phyloP scores from a whole-genome alignment of 2,797 vertebrate genomes.

The Anomalospiza imberbis region DNA sequence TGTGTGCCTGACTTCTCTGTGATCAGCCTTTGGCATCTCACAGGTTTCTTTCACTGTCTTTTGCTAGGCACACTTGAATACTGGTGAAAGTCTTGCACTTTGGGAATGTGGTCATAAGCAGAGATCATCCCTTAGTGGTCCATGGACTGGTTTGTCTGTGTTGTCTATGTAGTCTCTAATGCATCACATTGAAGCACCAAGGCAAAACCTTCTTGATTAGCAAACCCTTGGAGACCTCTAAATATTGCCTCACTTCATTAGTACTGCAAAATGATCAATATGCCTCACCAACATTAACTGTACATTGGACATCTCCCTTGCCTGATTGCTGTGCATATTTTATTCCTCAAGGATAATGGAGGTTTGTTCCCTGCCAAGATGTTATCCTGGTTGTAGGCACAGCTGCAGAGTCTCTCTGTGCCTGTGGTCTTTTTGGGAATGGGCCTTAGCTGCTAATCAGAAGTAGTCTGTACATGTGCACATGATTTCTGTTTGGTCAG shows the following conservation, averaged over 20 bases:
- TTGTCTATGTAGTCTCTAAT: not conserved
- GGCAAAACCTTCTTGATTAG: conserved; percentile 11
- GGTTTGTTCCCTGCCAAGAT: not conserved
- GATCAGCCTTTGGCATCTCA: not conserved
- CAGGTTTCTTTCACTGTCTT: not conserved
- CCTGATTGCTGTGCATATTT: conserved; percentile 41
- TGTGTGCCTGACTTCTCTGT: not conserved
- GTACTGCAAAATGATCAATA: conserved; percentile 62
- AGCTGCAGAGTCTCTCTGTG: not conserved
- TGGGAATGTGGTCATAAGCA: not conserved
- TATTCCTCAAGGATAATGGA: conserved; percentile 17
- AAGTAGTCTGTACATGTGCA: not conserved
- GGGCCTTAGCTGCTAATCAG: not conserved
- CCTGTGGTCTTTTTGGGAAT: not conserved
- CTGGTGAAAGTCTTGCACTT: not conserved
- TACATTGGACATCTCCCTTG: conserved; percentile 40
- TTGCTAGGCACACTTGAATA: not conserved
- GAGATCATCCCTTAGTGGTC: not conserved
- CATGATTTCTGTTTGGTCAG: not conserved
- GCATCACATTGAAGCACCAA: not conserved
- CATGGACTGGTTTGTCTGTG: not conserved
- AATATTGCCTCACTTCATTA: conserved; percentile 59
- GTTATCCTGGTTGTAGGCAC: not conserved
- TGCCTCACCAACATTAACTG: conserved; percentile 56
- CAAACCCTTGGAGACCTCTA: conserved; percentile 41